Evolutionary conservation across 2,113 vertebrate species (phyloP).

Genomic region (Ammodytes marinus): DNA sequence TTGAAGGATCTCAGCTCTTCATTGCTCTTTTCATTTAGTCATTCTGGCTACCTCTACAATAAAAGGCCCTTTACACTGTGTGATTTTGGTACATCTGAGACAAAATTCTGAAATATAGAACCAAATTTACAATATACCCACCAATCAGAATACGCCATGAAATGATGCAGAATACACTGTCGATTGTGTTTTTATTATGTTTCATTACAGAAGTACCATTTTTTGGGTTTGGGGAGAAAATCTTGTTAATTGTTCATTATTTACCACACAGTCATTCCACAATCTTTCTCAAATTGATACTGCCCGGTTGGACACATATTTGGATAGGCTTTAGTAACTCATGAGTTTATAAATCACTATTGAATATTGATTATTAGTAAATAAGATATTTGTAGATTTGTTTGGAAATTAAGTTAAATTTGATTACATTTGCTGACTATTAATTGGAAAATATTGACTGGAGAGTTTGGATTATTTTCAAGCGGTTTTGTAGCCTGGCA

Average conservation of each 20-base stretch:
- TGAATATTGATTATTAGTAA: constrained; percentile 10
- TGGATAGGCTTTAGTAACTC: neutral
- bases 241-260: no score
- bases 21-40: neutral
- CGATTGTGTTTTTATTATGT: no score
- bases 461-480: neutral
- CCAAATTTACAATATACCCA: neutral
- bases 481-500: neutral
- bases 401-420: constrained; percentile 17
- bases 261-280: neutral
- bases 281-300: neutral
- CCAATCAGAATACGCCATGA: neutral
- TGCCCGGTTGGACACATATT: neutral
- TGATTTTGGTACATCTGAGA: neutral
- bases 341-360: constrained; percentile 16
- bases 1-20: neutral
- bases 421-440: constrained; percentile 8
- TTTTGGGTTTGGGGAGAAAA: neutral
- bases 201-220: neutral
- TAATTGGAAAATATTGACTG: constrained; percentile 2
- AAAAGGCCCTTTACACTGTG: neutral
- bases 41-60: neutral
- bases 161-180: neutral
- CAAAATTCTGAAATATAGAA: neutral
- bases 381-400: constrained; percentile 15